Evolutionary conservation across 2,888 invertebrate genomes (phyloP).

Genomic region (Bombylius discolor): DNA sequence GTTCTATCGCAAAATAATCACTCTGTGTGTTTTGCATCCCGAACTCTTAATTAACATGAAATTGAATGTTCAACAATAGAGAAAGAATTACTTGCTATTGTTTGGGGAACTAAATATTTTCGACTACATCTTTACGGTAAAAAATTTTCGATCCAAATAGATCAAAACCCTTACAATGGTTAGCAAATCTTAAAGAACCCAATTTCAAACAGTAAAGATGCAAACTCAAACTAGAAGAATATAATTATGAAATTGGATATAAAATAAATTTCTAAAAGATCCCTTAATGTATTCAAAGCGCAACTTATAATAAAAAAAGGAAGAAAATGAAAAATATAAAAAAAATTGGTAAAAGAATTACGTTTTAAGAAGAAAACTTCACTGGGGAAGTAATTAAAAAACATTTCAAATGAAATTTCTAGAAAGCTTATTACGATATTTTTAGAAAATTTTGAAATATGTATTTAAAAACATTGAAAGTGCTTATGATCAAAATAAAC

Average conservation of each 20-base stretch:
- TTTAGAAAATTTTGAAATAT: not conserved
- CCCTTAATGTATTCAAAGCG: slow-evolving; percentile 1
- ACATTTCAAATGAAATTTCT: not conserved
- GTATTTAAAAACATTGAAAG: not conserved
- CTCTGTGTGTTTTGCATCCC: not conserved
- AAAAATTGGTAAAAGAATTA: not conserved
- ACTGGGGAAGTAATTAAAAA: not conserved
- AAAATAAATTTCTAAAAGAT: not conserved
- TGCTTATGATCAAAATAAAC: not conserved
- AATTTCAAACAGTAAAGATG: slow-evolving; percentile 20
- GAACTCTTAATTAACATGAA: slow-evolving; percentile 1
- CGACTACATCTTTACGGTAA: not conserved
- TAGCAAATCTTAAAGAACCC: slow-evolving; percentile 27
- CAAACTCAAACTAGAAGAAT: slow-evolving; percentile 5
- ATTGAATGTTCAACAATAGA: not conserved
- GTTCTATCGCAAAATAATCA: not conserved
- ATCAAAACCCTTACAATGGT: not conserved
- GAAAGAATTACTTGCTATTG: slow-evolving; percentile 2
- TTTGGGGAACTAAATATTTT: not conserved
- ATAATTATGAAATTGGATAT: not conserved
- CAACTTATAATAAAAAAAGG: not conserved
- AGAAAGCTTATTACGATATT: not conserved
- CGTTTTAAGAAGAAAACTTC: not conserved
- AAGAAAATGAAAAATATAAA: not conserved
- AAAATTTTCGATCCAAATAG: not conserved